Evolutionary conservation across 2,888 invertebrate species (phyloP).

Genomic region (Agrypnus murinus): DNA sequence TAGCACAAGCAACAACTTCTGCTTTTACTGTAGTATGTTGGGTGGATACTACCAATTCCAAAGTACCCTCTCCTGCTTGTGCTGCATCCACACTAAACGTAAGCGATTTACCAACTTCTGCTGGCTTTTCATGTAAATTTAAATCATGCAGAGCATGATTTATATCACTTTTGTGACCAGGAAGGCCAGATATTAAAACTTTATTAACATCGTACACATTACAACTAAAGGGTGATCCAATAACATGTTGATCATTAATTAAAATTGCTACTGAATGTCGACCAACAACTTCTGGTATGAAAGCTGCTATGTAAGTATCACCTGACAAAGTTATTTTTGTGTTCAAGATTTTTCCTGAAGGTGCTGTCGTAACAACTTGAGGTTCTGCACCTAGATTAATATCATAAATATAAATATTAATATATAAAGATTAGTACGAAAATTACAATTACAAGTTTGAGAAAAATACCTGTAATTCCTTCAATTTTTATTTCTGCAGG

Average conservation of each 20-base stretch:
- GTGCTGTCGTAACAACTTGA: conserved; percentile 85
- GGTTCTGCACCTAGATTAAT: conserved; percentile 75
- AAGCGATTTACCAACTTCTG: conserved; percentile 88
- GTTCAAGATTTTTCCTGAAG: conserved; percentile 87
- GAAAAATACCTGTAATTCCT: conserved; percentile 70
- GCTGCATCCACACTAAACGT: conserved; percentile 96
- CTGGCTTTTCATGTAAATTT: conserved; percentile 68
- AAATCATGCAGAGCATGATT: conserved; percentile 64
- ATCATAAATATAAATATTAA: conserved; percentile 9
- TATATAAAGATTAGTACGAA: background rate
- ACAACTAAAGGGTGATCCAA: conserved; percentile 94
- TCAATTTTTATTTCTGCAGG: conserved; percentile 77
- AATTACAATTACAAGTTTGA: background rate
- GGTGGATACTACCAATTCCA: conserved; percentile 93
- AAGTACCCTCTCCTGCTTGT: conserved; percentile 94
- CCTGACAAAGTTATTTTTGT: conserved; percentile 80
- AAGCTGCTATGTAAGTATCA: conserved; percentile 84
- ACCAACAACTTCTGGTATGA: conserved; percentile 90
- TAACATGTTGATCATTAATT: conserved; percentile 88
- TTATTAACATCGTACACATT: conserved; percentile 95
- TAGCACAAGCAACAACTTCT: conserved; percentile 90
- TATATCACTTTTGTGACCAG: conserved; percentile 66
- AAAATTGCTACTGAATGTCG: conserved; percentile 89
- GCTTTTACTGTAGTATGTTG: conserved; percentile 89
- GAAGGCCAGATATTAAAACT: conserved; percentile 81